Base-by-base conservation (phyloP, 2,797 vertebrate genomes). In the Eupleurogrammus muticus region DNA sequence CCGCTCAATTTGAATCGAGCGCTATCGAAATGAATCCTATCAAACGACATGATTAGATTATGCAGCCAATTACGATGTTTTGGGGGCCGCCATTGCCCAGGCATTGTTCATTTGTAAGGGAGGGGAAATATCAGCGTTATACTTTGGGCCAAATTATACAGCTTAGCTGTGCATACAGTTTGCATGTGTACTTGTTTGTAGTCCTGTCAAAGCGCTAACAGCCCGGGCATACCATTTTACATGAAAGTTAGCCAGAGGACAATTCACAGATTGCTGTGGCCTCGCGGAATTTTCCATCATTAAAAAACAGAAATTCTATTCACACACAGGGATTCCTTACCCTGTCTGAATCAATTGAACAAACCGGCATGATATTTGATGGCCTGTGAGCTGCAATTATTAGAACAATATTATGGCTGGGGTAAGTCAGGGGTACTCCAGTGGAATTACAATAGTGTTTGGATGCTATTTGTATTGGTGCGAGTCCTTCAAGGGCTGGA, bases 281-380 rank as follows among this genome's bases (percentile, higher is more conserved):
- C 73, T 73, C 19, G 20, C 70, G 77, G 60, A 87, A 77, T 81
- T 66, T 82, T 73, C 65, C 56, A 55, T 87, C 77, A 89, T 91
- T 87, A 89, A 86, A n/a, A 87, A 83, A 74, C 72, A 60, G 51
- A 65, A 88, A 87, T 73, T 75, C 82, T 59, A 75, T 82, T 79
- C 47, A 82, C 81, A 84, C 90, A 90, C 87, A 62, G 66, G 44
- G 79, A 87, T 67, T 49, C 62, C 70, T 75, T 66, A 80, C 68
- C 73, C 86, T 92, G 91, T 93, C 92, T 85, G 73, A 92, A 94
- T 95, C 94, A 94, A 93, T 93, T 93, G 89, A 92, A 90, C 86
- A 92, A 92, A 92, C 89, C 57, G 80, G 79, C 89, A 85, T 92
- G 90, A 92, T 94, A 93, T 93, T 92, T 93, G 90, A 93, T 93